A percentile compares a stretch with the other conserved stretches of the same genome.
Evolutionary conservation across 2,888 invertebrate species (phyloP).

Genomic region (Epirrhoe alternata): DNA sequence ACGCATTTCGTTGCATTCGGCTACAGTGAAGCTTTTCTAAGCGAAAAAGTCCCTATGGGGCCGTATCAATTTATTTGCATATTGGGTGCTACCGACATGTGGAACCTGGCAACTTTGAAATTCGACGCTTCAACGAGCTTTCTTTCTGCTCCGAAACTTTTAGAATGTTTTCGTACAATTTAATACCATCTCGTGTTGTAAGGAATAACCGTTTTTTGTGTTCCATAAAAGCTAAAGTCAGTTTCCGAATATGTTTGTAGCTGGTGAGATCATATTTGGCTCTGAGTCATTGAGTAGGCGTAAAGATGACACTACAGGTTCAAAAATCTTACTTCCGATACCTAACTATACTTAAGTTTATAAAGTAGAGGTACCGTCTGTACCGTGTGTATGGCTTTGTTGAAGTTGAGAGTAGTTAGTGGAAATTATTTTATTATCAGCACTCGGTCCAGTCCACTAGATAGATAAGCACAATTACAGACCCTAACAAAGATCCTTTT

Average conservation of each 20-base stretch:
- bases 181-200: background rate
- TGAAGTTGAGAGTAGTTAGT: background rate
- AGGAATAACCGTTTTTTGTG: slow-evolving; percentile 29
- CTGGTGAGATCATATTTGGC: slow-evolving; percentile 50
- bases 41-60: slow-evolving; percentile 18
- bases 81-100: slow-evolving; percentile 22
- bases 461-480: slow-evolving; percentile 19
- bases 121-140: slow-evolving; percentile 15
- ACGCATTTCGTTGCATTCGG: slow-evolving; percentile 32
- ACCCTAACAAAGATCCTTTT: slow-evolving; percentile 17
- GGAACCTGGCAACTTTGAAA: slow-evolving; percentile 13
- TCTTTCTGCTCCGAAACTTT: slow-evolving; percentile 6
- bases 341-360: background rate
- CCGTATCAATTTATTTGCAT: slow-evolving; percentile 21
- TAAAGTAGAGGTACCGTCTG: too few relatives aligned
- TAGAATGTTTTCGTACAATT: background rate
- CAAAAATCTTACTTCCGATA: slow-evolving; percentile 21
- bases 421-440: background rate
- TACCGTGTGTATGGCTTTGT: background rate
- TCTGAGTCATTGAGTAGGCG: slow-evolving; percentile 50
- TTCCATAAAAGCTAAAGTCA: slow-evolving; percentile 35
- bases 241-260: slow-evolving; percentile 39
- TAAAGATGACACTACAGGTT: slow-evolving; percentile 45
- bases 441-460: slow-evolving; percentile 7
- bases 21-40: slow-evolving; percentile 25